These are phyloP conservation scores for Plutomurus gul DNA, from an alignment of 1,140 invertebrate genomes.

Conservation along the genomic window DNA sequence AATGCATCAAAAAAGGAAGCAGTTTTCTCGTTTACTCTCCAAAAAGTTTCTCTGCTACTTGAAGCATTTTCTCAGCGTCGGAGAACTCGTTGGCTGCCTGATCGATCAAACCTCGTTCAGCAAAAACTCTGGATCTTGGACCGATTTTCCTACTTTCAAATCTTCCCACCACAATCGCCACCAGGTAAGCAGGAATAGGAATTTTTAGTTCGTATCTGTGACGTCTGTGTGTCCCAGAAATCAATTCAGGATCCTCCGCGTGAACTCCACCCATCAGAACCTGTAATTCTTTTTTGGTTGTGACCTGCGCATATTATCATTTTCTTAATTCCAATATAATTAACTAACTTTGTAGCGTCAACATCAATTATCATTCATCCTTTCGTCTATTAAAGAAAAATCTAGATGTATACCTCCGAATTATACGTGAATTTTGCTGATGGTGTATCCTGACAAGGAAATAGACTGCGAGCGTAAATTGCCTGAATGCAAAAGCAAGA, in stretches of 20 bases:
- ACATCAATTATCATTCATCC: too few species aligned
- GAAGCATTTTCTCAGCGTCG: slow-evolving; percentile 81
- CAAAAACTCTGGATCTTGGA: slow-evolving; percentile 82
- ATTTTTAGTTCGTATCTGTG: slow-evolving; percentile 76
- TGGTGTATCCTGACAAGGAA: too few species aligned
- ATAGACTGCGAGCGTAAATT: too few species aligned
- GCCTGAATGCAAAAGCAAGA: too few species aligned
- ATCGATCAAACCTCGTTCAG: slow-evolving; percentile 84
- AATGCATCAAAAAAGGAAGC: neutral
- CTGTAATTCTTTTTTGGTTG: slow-evolving; percentile 72
- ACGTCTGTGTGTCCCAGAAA: slow-evolving; percentile 43
- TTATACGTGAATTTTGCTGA: too few species aligned
- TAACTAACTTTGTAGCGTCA: too few species aligned
- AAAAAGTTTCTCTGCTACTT: slow-evolving; percentile 72
- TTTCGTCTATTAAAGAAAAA: too few species aligned
- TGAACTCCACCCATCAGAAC: slow-evolving; percentile 87
- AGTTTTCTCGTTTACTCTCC: slow-evolving; percentile 51
- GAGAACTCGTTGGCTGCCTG: slow-evolving; percentile 84
- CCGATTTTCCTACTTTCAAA: slow-evolving; percentile 77
- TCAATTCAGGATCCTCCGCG: neutral
- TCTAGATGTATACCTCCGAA: too few species aligned
- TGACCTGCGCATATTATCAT: too few species aligned
- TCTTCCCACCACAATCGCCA: slow-evolving; percentile 85
- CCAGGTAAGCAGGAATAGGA: slow-evolving; percentile 74
- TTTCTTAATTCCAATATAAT: too few species aligned